phyloP scores from a whole-genome alignment of 2,888 invertebrate species.

The Cephus pulcher region DNA sequence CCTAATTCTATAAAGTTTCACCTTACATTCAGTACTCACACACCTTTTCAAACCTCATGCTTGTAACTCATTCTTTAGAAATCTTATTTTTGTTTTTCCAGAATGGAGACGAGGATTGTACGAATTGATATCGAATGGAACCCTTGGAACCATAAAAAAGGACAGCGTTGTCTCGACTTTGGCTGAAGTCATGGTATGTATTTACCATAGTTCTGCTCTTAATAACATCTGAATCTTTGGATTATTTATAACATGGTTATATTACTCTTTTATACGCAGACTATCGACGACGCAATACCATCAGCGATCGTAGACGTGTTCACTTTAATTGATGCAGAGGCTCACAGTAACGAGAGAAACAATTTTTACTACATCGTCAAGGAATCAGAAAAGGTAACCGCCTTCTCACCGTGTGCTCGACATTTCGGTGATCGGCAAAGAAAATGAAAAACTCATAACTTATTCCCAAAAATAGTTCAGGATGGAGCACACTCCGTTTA shows the following conservation, averaged over 20 bases:
- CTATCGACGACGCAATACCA: constrained; percentile 81
- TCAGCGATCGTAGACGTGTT: constrained; percentile 88
- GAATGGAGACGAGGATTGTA: constrained; percentile 81
- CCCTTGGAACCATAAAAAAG: constrained; percentile 81
- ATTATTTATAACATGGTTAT: neutral
- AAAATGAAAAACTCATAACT: constrained; percentile 2
- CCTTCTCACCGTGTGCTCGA: neutral
- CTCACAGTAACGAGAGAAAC: constrained; percentile 79
- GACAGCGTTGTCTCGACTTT: constrained; percentile 81
- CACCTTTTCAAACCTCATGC: neutral
- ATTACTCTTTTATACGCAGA: constrained; percentile 66
- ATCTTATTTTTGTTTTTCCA: constrained; percentile 71
- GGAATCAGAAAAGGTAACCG: constrained; percentile 79
- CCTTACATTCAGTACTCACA: neutral
- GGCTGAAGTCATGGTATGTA: constrained; percentile 81
- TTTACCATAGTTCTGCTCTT: constrained; percentile 14
- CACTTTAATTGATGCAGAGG: constrained; percentile 87
- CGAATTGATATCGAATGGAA: constrained; percentile 82
- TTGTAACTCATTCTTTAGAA: neutral
- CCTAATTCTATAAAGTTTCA: neutral
- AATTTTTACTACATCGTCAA: constrained; percentile 83
- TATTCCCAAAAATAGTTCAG: neutral
- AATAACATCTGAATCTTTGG: neutral
- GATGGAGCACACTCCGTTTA: neutral
- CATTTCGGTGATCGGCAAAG: neutral